Evolutionary conservation across 2,113 vertebrate genomes (phyloP), one percentile per base, ranked within the genome.

Genomic region (Neoarius graeffei): DNA sequence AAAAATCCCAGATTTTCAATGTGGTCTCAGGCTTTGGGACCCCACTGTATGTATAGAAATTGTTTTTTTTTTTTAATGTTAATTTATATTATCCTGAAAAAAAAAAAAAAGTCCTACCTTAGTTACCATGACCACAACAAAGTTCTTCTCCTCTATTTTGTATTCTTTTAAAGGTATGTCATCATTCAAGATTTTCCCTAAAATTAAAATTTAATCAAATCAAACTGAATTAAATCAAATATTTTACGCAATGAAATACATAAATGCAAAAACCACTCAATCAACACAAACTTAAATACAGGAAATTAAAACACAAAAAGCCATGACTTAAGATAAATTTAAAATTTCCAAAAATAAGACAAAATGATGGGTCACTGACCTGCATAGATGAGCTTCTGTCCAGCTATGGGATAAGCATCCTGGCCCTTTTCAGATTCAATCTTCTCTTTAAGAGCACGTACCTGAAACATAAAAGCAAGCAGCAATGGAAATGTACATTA

Each of bases 321-420:
- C 27, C 5, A 35, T 8, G 17, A 81, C 71, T 9, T 20, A 73
- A 62, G 30, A 79, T 27, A 56, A 66, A 88, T 11, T 11, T 69
- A 79, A 27, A 11, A 66, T 59, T 19, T 77, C n/a, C 3, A 83
- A 90, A 81, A 69, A 30, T 30, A 8, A 73, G 27, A 57, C 11
- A 7, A 23, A 30, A 27, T 19, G 14, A 3, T n/a, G n/a, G 0
- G 64, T 19, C 54, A 59, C 87, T 92, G 66, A 96, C 95, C 95
- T 94, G 95, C 95, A 92, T 96, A 96, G 88, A 96, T 96, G 15
- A 96, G 94, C 89, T 96, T 96, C 88, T 95, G 95, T 87, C 95
- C 95, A 1, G 89, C 84, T 48, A 92, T 90, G 60, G 95, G 95
- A 92, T 95, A 96, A 3, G 89, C 90, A 90, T 95, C 95, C 89